Conservation (phyloP, 2,888 invertebrate genomes). For the Pherbina coryleti region DNA sequence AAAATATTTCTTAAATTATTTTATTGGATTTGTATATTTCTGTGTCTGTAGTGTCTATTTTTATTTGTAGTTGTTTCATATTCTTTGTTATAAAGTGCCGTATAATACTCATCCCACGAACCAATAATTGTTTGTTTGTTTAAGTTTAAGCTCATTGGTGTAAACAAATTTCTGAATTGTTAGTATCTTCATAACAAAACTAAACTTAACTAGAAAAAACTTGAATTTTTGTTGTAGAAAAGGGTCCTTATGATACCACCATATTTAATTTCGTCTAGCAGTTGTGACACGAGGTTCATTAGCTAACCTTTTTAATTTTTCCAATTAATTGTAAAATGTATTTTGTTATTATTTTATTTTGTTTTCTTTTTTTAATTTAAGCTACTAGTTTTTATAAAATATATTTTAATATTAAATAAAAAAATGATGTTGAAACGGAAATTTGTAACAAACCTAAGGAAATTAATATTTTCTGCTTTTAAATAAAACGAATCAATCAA, state of each 20-base stretch:
- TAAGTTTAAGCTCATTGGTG: too few relatives aligned
- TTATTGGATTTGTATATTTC: conserved; percentile 27
- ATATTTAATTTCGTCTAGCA: neutral
- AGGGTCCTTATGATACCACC: neutral
- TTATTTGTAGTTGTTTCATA: conserved; percentile 39
- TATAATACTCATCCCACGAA: neutral
- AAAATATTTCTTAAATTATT: conserved; percentile 12
- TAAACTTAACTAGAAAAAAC: neutral
- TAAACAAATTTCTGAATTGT: neutral
- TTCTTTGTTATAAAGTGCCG: conserved; percentile 40
- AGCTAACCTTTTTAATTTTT: conserved; percentile 44
- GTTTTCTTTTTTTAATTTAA: conserved; percentile 57
- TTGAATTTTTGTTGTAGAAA: neutral
- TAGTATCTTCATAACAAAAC: neutral
- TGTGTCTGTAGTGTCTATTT: conserved; percentile 12
- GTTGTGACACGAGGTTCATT: conserved; percentile 66
- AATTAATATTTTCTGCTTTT: conserved; percentile 50
- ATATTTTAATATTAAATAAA: conserved; percentile 37
- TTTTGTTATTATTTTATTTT: conserved; percentile 51
- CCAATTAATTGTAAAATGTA: conserved; percentile 40
- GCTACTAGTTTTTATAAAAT: conserved; percentile 65
- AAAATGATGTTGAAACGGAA: conserved; percentile 58
- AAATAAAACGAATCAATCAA: conserved; percentile 55
- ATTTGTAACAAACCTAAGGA: conserved; percentile 59
- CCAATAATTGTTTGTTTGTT: conserved; percentile 11